These are phyloP conservation scores for Parascotia fuliginaria DNA, from an alignment of 2,888 invertebrate genomes.

Conservation along the genomic window DNA sequence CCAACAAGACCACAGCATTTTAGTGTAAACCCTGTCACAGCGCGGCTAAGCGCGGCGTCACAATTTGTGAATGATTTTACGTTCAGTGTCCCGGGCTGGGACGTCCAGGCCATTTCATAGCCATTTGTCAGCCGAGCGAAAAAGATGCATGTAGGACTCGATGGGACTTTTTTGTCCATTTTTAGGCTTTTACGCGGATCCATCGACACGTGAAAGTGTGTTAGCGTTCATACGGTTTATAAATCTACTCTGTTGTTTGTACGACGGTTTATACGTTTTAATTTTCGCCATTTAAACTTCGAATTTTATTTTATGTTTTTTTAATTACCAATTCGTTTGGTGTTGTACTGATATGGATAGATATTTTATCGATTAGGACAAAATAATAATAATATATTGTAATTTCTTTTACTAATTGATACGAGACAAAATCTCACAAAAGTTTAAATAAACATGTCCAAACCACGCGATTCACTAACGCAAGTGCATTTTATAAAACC, in stretches of 20 bases:
- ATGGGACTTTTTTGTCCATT: conserved; percentile 62
- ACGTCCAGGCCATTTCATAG: conserved; percentile 74
- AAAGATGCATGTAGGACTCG: conserved; percentile 78
- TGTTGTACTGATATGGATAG: background rate
- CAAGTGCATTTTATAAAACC: conserved; percentile 54
- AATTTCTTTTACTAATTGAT: no score
- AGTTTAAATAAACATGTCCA: background rate
- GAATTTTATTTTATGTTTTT: background rate
- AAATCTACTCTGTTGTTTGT: conserved; percentile 72
- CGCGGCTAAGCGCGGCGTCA: conserved; percentile 73
- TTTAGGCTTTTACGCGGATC: conserved; percentile 83
- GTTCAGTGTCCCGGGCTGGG: conserved; percentile 63
- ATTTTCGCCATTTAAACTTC: conserved; percentile 44
- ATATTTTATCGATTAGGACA: background rate
- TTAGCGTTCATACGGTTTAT: conserved; percentile 80
- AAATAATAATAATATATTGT: no score
- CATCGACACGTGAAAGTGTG: conserved; percentile 85
- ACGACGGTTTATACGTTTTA: conserved; percentile 55
- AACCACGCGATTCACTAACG: conserved; percentile 33
- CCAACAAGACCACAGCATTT: conserved; percentile 24
- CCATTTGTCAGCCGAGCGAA: conserved; percentile 83
- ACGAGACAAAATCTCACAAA: no score
- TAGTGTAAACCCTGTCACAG: conserved; percentile 41
- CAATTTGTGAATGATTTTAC: conserved; percentile 83
- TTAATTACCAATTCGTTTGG: background rate